Evolutionary conservation across 2,888 invertebrate species (phyloP), one percentile per base, ranked within the genome.

Genomic region (Dendrolimus pini): DNA sequence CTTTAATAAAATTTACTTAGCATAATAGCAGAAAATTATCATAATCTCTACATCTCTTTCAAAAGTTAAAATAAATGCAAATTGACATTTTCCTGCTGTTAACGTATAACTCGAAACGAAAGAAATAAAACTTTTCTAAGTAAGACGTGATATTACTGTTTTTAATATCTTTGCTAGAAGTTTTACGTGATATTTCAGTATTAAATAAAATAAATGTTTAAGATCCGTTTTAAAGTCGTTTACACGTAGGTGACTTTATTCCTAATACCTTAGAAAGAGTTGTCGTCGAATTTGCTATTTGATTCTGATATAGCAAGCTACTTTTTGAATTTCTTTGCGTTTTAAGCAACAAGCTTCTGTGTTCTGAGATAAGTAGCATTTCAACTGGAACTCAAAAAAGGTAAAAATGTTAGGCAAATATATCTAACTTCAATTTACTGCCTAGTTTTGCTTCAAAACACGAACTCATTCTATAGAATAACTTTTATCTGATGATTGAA

Each of bases 1-100:
- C 30, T 30, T 30, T 30, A 30, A 30, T 30, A 3, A 30, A 30
- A 30, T 30, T 18, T 2, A 18, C 18, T 18, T 30, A 30, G 1
- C 30, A 30, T 30, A 30, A 30, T 30, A 0, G 6, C 6, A 53
- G 14, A 1, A 14, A 9, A 52, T 30, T 30, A 30, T 30, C 30
- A 30, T 30, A 30, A 30, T 30, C 30, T 30, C 30, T 30, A 6
- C 6, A 30, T 30, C 30, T 30, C 30, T 30, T 30, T 30, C 30
- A 30, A 30, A 30, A 30, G 30, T 30, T 30, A 30, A 30, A 30
- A 30, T 30, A 30, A 30, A 53, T 54, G n/a, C 54, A 55, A 41
- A 14, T 53, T 53, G 56, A 41, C 54, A 57, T 57, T 54, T 54
- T 18, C 54, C 7, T 47, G 57, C 56, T 30, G 30, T 30, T 30